Conservation (phyloP, 2,888 invertebrate genomes). For the Norana najaformis region DNA sequence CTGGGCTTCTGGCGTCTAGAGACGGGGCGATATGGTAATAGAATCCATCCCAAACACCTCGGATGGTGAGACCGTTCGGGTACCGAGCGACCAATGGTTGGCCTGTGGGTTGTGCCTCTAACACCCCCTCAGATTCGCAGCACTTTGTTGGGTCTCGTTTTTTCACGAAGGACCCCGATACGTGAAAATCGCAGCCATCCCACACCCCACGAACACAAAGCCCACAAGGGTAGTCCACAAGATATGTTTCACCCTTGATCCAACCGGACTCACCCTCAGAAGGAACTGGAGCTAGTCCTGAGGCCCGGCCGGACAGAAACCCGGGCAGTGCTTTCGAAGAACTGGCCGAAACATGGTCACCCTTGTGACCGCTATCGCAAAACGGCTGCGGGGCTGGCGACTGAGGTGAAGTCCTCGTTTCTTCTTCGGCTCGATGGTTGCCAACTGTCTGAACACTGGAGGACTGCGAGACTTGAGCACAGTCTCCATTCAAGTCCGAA, state of each 20-base stretch:
- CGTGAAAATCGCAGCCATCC: not conserved
- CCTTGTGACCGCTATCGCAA: not conserved
- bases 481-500: not conserved
- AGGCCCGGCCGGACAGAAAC: not conserved
- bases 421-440: not conserved
- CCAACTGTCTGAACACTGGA: not conserved
- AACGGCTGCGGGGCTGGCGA: not conserved
- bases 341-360: not conserved
- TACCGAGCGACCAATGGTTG: not conserved
- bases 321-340: not conserved
- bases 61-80: not conserved
- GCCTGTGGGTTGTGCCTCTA: not conserved
- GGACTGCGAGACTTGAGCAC: not conserved
- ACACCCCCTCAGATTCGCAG: not conserved
- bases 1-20: not conserved
- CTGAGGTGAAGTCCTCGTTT: not conserved
- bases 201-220: not conserved
- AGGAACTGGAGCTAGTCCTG: not conserved
- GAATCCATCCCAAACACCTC: conserved; percentile 16
- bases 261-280: not conserved
- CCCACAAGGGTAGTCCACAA: not conserved
- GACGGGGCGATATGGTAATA: not conserved
- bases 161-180: conserved; percentile 6
- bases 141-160: not conserved
- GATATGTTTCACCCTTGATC: conserved; percentile 6